Conservation (phyloP, 2,113 vertebrate species). For the Chloropsis cyanopogon region DNA sequence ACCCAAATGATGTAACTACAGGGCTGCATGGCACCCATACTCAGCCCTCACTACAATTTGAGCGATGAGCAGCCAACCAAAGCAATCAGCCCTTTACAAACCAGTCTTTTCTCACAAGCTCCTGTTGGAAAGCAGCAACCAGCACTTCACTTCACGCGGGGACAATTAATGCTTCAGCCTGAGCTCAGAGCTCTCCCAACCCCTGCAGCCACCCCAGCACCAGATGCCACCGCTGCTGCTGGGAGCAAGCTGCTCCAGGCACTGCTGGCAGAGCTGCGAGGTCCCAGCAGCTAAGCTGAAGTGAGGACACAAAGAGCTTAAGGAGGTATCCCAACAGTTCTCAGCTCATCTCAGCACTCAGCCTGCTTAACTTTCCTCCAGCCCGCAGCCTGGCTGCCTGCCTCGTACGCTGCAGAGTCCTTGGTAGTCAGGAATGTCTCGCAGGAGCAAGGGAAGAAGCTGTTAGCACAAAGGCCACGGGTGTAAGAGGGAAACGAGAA, state of each 20-base stretch:
- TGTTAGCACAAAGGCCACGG: background rate
- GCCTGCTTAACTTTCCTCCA: background rate
- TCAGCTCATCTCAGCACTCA: background rate
- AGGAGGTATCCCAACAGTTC: background rate
- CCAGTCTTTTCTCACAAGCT: background rate
- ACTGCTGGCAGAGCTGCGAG: background rate
- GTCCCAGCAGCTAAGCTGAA: background rate
- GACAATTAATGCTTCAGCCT: background rate
- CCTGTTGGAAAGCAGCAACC: background rate
- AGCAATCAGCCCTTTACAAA: background rate
- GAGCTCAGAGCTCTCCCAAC: background rate
- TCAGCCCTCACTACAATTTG: background rate
- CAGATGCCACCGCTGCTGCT: background rate
- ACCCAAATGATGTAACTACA: background rate
- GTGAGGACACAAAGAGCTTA: background rate
- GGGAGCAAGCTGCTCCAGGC: background rate
- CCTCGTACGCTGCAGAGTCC: background rate
- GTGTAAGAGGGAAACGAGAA: background rate
- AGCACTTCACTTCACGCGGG: accelerated
- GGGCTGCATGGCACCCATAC: background rate
- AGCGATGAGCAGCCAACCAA: background rate
- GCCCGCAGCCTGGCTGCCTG: background rate
- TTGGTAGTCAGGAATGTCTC: background rate
- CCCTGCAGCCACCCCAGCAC: background rate
- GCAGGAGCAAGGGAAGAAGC: background rate